These are phyloP conservation scores for Lepidotrigona ventralis DNA, from an alignment of 1,140 invertebrate species.

Conservation along the genomic window DNA sequence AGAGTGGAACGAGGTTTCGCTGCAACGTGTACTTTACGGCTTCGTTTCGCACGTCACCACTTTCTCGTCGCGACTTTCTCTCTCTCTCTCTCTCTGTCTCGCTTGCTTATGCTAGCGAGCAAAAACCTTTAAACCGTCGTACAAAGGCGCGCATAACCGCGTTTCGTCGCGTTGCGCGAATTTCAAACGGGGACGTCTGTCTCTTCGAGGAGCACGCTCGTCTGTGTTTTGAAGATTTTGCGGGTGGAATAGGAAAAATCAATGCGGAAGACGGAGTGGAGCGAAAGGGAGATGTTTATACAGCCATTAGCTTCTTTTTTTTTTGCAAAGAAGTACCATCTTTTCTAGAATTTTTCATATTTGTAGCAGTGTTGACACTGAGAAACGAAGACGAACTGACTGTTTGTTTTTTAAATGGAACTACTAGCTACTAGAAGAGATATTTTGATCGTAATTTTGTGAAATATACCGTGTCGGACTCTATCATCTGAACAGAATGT, in stretches of 20 bases:
- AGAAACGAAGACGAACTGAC: too few species aligned
- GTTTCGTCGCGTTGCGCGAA: conserved; percentile 8
- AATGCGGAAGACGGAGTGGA: background rate
- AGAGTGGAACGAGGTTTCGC: background rate
- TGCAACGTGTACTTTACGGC: conserved; percentile 19
- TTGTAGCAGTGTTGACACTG: too few species aligned
- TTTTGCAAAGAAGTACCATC: too few species aligned
- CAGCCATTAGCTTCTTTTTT: too few species aligned
- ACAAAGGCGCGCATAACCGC: conserved; percentile 13
- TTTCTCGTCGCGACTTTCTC: background rate
- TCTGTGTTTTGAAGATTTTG: background rate
- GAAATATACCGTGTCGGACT: too few species aligned
- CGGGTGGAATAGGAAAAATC: background rate
- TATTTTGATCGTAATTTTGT: too few species aligned
- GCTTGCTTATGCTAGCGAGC: background rate
- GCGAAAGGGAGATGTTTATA: too few species aligned
- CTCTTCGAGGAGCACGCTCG: background rate
- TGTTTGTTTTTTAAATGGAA: too few species aligned
- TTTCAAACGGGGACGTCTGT: background rate
- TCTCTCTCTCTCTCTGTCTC: background rate
- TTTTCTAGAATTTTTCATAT: too few species aligned
- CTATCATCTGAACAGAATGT: too few species aligned
- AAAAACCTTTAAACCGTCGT: background rate
- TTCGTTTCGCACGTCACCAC: conserved; percentile 13
- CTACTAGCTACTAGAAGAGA: too few species aligned